These are phyloP conservation scores for Steinernema carpocapsae DNA, from an alignment of 2,888 invertebrate genomes.

Conservation along the genomic window DNA sequence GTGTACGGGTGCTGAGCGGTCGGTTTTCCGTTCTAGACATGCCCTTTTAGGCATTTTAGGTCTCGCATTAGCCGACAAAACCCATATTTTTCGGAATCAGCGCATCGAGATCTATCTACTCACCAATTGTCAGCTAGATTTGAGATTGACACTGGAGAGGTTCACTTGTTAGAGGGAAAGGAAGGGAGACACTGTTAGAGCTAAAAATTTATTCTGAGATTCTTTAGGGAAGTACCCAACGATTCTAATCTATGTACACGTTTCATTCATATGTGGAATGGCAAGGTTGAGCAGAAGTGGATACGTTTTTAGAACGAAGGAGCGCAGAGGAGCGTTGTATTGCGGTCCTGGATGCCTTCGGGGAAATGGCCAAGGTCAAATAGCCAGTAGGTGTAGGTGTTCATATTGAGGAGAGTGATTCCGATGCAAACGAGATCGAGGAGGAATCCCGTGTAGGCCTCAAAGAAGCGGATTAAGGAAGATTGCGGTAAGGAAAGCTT, in stretches of 20 bases:
- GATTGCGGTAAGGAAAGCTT: not conserved
- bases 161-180: no score
- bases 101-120: no score
- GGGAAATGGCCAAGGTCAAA: constrained; percentile 56
- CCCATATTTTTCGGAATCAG: no score
- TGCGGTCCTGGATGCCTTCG: constrained; percentile 37
- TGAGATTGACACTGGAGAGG: no score
- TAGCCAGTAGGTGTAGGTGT: constrained; percentile 56
- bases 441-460: constrained; percentile 57
- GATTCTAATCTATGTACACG: constrained; percentile 13
- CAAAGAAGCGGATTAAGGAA: constrained; percentile 16
- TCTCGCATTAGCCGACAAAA: no score
- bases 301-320: not conserved
- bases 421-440: constrained; percentile 58
- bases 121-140: no score
- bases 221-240: constrained; percentile 4
- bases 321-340: constrained; percentile 24
- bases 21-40: no score
- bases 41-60: no score
- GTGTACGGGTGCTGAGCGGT: no score
- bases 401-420: constrained; percentile 58
- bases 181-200: not conserved
- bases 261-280: not conserved
- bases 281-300: not conserved
- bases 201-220: constrained; percentile 24